phyloP scores from a whole-genome alignment of 2,113 vertebrate genomes.

The Egretta garzetta region DNA sequence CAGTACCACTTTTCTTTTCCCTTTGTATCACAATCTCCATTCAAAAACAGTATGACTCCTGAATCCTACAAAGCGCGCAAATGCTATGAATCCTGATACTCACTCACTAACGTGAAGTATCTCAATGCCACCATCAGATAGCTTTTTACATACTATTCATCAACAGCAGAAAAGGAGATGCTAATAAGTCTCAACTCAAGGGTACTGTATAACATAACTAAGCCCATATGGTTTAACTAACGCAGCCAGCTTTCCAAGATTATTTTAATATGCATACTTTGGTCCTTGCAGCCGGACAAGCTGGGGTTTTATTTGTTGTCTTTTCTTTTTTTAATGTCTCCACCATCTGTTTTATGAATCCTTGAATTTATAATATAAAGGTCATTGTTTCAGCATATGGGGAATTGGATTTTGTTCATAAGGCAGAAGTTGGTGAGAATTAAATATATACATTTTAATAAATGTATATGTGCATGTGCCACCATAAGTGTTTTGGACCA shows the following conservation, averaged over 20 bases:
- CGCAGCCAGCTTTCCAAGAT: background rate
- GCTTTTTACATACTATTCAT: background rate
- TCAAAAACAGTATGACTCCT: background rate
- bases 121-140: background rate
- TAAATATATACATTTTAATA: slow-evolving; percentile 14
- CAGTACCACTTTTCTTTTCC: background rate
- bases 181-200: background rate
- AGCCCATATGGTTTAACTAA: background rate
- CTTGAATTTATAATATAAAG: slow-evolving; percentile 42
- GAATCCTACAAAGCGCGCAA: background rate
- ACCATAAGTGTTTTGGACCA: background rate
- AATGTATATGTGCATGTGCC: background rate
- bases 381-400: slow-evolving; percentile 11
- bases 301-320: background rate
- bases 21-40: background rate
- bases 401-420: background rate
- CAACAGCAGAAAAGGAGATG: background rate
- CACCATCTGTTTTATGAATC: slow-evolving; percentile 48
- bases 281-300: background rate
- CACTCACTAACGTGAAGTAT: background rate
- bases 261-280: background rate
- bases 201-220: background rate
- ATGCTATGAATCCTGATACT: background rate
- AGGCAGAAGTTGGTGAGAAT: background rate
- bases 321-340: background rate